These are phyloP conservation scores for Caenorhabditis parvicauda DNA, from an alignment of 2,888 invertebrate genomes.

Conservation along the genomic window DNA sequence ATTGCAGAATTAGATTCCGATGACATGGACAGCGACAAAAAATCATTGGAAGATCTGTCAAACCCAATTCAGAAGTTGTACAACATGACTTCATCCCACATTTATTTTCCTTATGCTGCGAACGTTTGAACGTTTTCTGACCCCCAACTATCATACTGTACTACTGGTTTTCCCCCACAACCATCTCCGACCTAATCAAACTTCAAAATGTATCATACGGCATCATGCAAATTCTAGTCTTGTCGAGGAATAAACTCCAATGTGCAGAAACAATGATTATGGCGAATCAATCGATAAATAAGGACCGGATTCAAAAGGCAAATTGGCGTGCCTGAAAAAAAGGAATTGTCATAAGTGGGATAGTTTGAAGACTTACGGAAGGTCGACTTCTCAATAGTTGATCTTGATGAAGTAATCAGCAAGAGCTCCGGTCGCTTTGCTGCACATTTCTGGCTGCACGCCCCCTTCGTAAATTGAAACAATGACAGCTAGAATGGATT, in stretches of 20 bases:
- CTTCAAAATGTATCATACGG: no score
- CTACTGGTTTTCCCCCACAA: no score
- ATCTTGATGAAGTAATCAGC: slow-evolving; percentile 62
- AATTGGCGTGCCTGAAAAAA: no score
- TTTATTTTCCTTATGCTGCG: slow-evolving; percentile 20
- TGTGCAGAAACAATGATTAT: no score
- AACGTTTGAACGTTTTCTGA: no score
- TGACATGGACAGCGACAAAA: slow-evolving; percentile 21
- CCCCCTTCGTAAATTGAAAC: slow-evolving; percentile 60
- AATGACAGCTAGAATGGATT: slow-evolving; percentile 55
- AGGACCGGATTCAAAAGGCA: not conserved
- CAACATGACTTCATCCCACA: slow-evolving; percentile 43
- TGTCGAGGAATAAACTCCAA: no score
- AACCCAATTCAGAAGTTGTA: slow-evolving; percentile 56
- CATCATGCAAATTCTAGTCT: no score
- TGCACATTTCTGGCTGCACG: slow-evolving; percentile 61
- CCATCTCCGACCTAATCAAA: no score
- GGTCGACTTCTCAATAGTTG: slow-evolving; percentile 59
- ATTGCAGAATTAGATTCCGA: slow-evolving; percentile 35
- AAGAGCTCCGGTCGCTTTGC: slow-evolving; percentile 56
- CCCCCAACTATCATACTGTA: no score
- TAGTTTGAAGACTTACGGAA: no score
- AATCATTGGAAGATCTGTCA: not conserved
- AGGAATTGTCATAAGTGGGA: no score
- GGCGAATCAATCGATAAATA: no score